These are phyloP conservation scores for Tetanocera ferruginea DNA, from an alignment of 2,888 invertebrate species.

Conservation along the genomic window DNA sequence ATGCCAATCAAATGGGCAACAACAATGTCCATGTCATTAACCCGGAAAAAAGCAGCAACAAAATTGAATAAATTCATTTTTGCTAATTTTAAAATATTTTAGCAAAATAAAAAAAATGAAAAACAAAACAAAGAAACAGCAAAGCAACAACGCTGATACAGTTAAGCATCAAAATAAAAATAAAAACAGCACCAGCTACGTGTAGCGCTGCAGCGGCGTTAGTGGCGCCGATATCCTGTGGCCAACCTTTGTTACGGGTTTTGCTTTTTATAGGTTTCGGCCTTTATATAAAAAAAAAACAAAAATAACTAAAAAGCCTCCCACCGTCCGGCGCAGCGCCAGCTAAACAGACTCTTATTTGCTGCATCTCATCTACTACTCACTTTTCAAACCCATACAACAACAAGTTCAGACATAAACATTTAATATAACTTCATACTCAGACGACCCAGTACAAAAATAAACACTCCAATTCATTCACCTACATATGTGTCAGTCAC, in stretches of 20 bases:
- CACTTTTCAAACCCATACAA: too few species aligned
- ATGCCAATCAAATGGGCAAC: constrained; percentile 7
- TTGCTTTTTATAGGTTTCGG: background rate
- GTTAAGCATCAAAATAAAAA: background rate
- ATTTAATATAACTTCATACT: too few species aligned
- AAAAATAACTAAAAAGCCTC: too few species aligned
- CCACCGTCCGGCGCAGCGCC: too few species aligned
- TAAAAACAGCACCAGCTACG: background rate
- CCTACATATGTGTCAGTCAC: too few species aligned
- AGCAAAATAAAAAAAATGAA: background rate
- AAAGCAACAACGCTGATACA: background rate
- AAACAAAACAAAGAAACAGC: too few species aligned
- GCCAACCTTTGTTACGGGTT: background rate
- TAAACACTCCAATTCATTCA: too few species aligned
- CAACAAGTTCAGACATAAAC: too few species aligned
- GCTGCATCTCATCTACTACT: too few species aligned
- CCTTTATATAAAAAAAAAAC: background rate
- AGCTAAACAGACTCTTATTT: too few species aligned
- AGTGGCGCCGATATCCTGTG: background rate
- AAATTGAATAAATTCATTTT: background rate
- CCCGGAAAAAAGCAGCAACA: constrained; percentile 1
- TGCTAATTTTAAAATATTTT: background rate
- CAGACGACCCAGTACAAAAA: too few species aligned
- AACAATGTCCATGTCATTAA: background rate
- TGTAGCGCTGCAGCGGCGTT: background rate